These are phyloP conservation scores for Peribatodes rhomboidaria DNA, from an alignment of 2,888 invertebrate species.

Conservation along the genomic window DNA sequence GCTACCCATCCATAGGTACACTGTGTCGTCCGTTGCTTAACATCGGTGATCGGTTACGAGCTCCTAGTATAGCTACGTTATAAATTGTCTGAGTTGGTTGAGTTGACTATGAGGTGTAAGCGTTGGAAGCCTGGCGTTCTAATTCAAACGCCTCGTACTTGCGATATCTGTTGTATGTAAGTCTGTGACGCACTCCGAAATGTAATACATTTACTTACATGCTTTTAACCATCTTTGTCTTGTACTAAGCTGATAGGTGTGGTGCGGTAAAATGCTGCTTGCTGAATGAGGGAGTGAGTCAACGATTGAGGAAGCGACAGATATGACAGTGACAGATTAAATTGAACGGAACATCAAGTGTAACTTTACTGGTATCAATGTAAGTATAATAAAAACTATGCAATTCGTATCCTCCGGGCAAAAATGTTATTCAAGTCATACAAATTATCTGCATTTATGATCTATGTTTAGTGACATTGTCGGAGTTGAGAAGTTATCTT, in stretches of 20 bases:
- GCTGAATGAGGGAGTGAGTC: not conserved
- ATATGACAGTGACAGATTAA: not conserved
- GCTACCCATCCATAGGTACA: too few species aligned
- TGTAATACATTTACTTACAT: slow-evolving; percentile 50
- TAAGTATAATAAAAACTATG: too few species aligned
- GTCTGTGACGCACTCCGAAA: slow-evolving; percentile 25
- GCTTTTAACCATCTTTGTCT: slow-evolving; percentile 44
- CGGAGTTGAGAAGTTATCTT: too few species aligned
- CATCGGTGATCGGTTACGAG: too few species aligned
- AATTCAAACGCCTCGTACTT: not conserved
- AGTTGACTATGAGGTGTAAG: too few species aligned
- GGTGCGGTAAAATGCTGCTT: slow-evolving; percentile 46
- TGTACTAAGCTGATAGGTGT: slow-evolving; percentile 33
- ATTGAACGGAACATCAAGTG: not conserved
- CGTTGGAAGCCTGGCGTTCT: not conserved
- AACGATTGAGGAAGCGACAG: not conserved
- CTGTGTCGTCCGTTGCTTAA: too few species aligned
- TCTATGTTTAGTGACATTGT: too few species aligned
- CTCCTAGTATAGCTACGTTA: too few species aligned
- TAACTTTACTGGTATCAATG: not conserved
- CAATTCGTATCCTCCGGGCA: too few species aligned
- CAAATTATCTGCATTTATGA: too few species aligned
- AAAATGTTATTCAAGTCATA: too few species aligned
- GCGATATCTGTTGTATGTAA: not conserved
- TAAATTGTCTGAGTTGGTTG: too few species aligned